phyloP scores from a whole-genome alignment of 2,888 invertebrate genomes.

The Scrobipalpa atriplicella region DNA sequence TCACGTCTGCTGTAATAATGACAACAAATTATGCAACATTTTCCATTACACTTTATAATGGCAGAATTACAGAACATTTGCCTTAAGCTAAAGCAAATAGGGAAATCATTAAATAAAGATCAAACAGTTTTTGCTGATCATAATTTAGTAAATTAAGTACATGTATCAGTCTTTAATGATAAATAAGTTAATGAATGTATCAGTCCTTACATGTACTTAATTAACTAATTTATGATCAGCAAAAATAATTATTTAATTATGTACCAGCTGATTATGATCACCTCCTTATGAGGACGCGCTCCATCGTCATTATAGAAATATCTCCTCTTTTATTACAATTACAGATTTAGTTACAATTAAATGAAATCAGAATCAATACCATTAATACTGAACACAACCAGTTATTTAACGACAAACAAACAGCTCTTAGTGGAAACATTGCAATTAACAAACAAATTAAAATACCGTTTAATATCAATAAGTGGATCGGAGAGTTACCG shows the following conservation, averaged over 20 bases:
- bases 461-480: not conserved
- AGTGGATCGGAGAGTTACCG: not conserved
- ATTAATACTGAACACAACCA: not conserved
- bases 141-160: too few species aligned
- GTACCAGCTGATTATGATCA: too few species aligned
- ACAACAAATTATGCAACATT: slow-evolving; percentile 8
- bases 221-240: too few species aligned
- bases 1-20: not conserved
- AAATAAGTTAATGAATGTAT: too few species aligned
- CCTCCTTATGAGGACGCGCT: too few species aligned
- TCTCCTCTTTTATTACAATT: too few species aligned
- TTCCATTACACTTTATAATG: not conserved
- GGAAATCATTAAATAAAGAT: not conserved
- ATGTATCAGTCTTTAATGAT: too few species aligned
- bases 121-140: not conserved
- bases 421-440: not conserved
- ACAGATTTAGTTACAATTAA: not conserved
- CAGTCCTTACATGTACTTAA: too few species aligned
- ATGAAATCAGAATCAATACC: not conserved
- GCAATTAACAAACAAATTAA: slow-evolving; percentile 17
- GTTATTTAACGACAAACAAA: not conserved
- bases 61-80: not conserved
- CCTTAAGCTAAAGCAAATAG: too few species aligned
- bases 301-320: too few species aligned
- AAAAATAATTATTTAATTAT: too few species aligned